Conservation (phyloP, 2,888 invertebrate species). For the Callinectes sapidus region DNA sequence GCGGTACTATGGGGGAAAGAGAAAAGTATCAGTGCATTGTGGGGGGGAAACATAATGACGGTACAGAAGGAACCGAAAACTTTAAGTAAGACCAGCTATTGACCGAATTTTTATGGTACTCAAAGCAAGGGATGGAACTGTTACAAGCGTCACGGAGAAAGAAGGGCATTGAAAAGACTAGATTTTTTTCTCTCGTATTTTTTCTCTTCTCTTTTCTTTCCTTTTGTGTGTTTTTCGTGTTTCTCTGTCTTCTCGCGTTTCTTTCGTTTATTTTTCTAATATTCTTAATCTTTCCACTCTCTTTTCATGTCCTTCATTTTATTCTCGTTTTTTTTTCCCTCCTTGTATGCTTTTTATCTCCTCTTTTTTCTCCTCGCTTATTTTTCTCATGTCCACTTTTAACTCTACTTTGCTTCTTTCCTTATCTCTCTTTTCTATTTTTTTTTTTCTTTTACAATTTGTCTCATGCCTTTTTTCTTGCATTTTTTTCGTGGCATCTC, state of each 20-base stretch:
- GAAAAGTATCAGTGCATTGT: no score
- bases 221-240: no score
- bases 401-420: not conserved
- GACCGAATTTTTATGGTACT: no score
- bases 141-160: no score
- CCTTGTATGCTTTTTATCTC: not conserved
- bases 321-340: not conserved
- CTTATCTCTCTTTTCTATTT: not conserved
- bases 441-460: not conserved
- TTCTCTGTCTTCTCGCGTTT: not conserved
- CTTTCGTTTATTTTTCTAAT: not conserved
- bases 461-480: no score
- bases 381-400: not conserved
- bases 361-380: not conserved
- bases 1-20: no score
- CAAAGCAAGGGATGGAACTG: no score
- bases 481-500: not conserved
- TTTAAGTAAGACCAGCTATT: no score
- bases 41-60: no score
- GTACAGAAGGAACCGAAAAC: no score
- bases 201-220: not conserved
- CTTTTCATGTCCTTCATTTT: not conserved
- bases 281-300: no score
- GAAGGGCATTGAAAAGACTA: no score
- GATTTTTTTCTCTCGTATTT: not conserved